Evolutionary conservation across 2,888 invertebrate genomes (phyloP), one percentile per base, ranked within the genome.

Genomic region (Platynereis dumerilii): DNA sequence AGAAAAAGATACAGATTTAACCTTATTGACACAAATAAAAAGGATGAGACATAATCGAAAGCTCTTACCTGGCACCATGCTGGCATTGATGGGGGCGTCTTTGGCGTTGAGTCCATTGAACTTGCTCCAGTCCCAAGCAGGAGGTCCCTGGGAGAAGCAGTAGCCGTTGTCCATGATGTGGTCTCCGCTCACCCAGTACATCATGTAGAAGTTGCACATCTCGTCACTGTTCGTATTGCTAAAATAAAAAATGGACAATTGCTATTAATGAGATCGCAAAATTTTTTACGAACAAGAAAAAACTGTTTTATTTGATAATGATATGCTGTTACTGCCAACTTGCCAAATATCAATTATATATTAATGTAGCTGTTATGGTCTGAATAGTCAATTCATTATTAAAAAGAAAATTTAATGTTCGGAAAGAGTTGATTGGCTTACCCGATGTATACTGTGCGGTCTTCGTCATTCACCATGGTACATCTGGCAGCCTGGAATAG

Each of bases 391-490:
- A n/a, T n/a, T n/a, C n/a, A n/a, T n/a, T n/a, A n/a, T n/a, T n/a
- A n/a, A n/a, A n/a, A n/a, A n/a, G n/a, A n/a, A n/a, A n/a, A n/a
- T n/a, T n/a, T n/a, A n/a, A n/a, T n/a, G n/a, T n/a, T n/a, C n/a
- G n/a, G n/a, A n/a, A n/a, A n/a, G 34, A 12, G 7, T 34, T 5
- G 34, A 34, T 12, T 34, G 34, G 68, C 79, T 86, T 85, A 92
- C 92, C 94, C 94, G 75, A 94, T 89, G 71, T 84, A 83, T 0
- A 94, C 92, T 28, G 84, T 78, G 48, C 87, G 86, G 26, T 88
- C 81, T 1, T 89, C 86, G 10, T 89, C 87, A 78, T 91, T 95
- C 71, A 90, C 87, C 95, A 96, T 96, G 0, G 95, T 94, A 84
- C 97, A 97, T 48, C 96, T 86, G 0, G 96, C 93, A 2, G 96